Evolutionary conservation across 2,113 vertebrate genomes (phyloP), one percentile per base, ranked within the genome.

Genomic region (Sporophila hypoxantha): DNA sequence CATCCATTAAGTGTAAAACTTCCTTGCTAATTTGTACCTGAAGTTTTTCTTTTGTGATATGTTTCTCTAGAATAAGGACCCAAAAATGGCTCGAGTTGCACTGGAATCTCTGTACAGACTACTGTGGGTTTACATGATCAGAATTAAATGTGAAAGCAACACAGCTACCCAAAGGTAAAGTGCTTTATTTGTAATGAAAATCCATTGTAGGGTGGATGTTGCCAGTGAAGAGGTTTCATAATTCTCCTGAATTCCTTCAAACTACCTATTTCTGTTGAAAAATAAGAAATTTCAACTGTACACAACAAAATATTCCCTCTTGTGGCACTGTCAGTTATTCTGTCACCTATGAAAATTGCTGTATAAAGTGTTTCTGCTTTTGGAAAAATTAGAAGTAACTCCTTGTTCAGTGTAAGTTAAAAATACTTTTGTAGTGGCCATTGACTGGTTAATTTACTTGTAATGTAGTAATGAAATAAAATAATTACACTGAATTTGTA

Each of bases 61-160:
- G 8, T 97, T 81, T 95, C 88, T 96, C 32, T 94, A 99, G 99
- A 99, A 99, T 94, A 99, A 98, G 95, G 99, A 99, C 91, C 98
- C 98, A 39, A 99, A 99, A 97, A 99, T 99, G 99, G 98, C 99
- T 29, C 98, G 99, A n/a, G 99, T 99, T 95, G 99, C 99, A 70
- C 97, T 99, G 84, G 99, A 99, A 96, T 99, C 99, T 30, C 97
- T 99, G 37, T 99, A 99, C 96, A 98, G 99, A 94, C 96, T 99
- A 85, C 98, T 99, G 30, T 99, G 99, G 99, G 99, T 99, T 93
- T 99, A 99, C 96, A 99, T 99, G 98, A 99, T 99, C 93, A 97
- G 99, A 90, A 99, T 99, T 95, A 99, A 99, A 97, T 99, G 99
- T 96, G 99, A 99, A 97, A 99, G 99, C 97, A 99, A 99, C 96